Percentiles rank a stretch among this genome's conserved stretches.
These are phyloP conservation scores for Drymonia ruficornis DNA, from an alignment of 2,888 invertebrate genomes.

Conservation along the genomic window DNA sequence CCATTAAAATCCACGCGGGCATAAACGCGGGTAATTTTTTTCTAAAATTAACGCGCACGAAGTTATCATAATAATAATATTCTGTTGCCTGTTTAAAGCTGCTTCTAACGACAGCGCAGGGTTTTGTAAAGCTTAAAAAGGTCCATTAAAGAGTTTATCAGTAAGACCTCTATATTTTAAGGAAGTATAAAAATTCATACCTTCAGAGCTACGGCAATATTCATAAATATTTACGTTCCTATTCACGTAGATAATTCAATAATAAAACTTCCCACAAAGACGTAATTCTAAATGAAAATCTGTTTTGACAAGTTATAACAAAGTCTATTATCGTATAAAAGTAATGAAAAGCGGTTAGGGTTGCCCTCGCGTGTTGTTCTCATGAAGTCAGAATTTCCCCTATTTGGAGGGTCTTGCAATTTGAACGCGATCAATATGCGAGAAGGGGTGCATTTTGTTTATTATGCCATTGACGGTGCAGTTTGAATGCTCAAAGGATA, in stretches of 20 bases:
- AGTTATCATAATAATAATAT: too few species aligned
- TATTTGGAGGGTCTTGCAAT: slow-evolving; percentile 13
- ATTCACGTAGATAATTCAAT: not conserved
- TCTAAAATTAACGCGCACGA: too few species aligned
- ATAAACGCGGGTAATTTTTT: too few species aligned
- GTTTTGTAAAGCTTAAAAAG: too few species aligned
- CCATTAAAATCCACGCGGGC: too few species aligned
- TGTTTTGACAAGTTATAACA: slow-evolving; percentile 8
- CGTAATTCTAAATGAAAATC: not conserved
- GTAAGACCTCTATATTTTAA: not conserved
- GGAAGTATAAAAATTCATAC: not conserved
- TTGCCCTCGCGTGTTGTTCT: slow-evolving; percentile 16
- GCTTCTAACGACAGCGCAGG: too few species aligned
- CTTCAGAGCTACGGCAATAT: not conserved
- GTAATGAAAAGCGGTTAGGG: slow-evolving; percentile 14
- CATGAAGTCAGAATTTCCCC: slow-evolving; percentile 21
- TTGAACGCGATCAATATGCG: slow-evolving; percentile 16
- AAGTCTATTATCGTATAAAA: slow-evolving; percentile 9
- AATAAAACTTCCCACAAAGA: not conserved
- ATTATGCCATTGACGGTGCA: not conserved
- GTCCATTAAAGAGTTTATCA: too few species aligned
- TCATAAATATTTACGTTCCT: slow-evolving; percentile 3
- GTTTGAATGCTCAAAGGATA: too few species aligned
- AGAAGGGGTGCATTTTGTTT: slow-evolving; percentile 1
- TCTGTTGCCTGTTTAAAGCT: too few species aligned